Conservation (phyloP, 2,113 vertebrate genomes). For the Erythrocercus mccallii region DNA sequence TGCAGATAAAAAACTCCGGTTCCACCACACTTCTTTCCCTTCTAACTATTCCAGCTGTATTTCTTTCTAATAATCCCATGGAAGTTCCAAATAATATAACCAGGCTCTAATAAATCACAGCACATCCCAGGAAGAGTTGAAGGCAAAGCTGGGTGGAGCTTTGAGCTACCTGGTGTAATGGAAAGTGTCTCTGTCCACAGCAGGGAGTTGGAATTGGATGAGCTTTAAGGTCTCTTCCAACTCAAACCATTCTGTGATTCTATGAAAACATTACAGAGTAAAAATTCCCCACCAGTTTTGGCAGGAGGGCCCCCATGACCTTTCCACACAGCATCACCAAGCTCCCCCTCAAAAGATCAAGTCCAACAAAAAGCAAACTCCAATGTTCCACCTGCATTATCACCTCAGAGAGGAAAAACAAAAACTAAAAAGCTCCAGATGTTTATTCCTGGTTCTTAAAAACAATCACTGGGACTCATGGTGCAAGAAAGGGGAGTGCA, state of each 20-base stretch:
- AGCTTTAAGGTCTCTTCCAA: neutral
- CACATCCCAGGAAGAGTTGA: neutral
- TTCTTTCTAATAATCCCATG: neutral
- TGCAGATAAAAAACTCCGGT: neutral
- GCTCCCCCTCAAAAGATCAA: neutral
- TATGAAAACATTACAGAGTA: neutral
- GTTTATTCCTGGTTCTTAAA: neutral
- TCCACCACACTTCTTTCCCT: fast-evolving
- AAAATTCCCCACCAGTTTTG: fast-evolving
- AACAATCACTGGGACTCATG: neutral
- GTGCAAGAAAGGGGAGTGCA: neutral
- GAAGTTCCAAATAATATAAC: neutral
- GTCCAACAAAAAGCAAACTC: neutral
- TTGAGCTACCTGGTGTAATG: neutral
- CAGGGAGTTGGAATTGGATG: neutral
- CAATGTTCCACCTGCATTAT: neutral
- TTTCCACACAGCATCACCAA: fast-evolving
- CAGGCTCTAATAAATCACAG: neutral
- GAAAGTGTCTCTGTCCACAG: neutral
- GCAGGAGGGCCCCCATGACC: neutral
- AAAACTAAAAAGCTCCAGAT: neutral
- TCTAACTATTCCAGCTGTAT: neutral
- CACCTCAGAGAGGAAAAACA: neutral
- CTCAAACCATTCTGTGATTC: neutral
- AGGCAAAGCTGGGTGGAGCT: neutral